These are phyloP conservation scores for Cephus rjabovi DNA, from an alignment of 2,888 invertebrate genomes.

Conservation along the genomic window DNA sequence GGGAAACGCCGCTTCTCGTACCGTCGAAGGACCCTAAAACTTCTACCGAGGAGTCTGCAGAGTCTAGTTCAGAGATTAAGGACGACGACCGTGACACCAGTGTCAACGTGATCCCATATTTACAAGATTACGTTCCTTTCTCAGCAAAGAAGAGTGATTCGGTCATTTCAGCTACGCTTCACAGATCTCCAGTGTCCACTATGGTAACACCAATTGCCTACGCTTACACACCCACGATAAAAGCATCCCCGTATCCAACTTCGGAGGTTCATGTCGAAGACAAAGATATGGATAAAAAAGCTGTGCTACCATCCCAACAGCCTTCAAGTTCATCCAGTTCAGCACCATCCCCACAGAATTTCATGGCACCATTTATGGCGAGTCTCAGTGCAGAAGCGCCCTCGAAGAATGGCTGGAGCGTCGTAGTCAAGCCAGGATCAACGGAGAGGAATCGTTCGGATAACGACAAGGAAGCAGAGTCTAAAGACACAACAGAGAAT, in stretches of 20 bases:
- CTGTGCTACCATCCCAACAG: conserved; percentile 59
- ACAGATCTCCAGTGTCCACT: conserved; percentile 36
- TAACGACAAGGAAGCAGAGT: conserved; percentile 20
- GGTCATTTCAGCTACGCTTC: conserved; percentile 57
- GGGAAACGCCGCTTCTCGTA: conserved; percentile 65
- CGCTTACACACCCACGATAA: conserved; percentile 74
- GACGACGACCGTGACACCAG: conserved; percentile 48
- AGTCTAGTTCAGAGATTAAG: neutral
- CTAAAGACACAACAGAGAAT: conserved; percentile 44
- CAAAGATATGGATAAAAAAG: conserved; percentile 41
- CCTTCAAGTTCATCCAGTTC: conserved; percentile 61
- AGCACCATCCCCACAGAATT: conserved; percentile 69
- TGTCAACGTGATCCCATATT: conserved; percentile 66
- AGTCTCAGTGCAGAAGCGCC: conserved; percentile 73
- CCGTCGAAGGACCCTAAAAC: conserved; percentile 54
- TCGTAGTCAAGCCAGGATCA: conserved; percentile 57
- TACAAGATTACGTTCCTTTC: conserved; percentile 67
- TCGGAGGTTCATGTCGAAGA: conserved; percentile 18
- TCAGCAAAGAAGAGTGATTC: conserved; percentile 54
- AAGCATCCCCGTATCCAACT: conserved; percentile 29
- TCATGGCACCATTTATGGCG: conserved; percentile 78
- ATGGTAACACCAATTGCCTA: conserved; percentile 72
- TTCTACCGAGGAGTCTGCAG: neutral
- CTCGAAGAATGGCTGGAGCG: conserved; percentile 73
- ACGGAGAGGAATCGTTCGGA: neutral